Conservation (phyloP, 1,140 invertebrate species). For the Heliothis virescens region DNA sequence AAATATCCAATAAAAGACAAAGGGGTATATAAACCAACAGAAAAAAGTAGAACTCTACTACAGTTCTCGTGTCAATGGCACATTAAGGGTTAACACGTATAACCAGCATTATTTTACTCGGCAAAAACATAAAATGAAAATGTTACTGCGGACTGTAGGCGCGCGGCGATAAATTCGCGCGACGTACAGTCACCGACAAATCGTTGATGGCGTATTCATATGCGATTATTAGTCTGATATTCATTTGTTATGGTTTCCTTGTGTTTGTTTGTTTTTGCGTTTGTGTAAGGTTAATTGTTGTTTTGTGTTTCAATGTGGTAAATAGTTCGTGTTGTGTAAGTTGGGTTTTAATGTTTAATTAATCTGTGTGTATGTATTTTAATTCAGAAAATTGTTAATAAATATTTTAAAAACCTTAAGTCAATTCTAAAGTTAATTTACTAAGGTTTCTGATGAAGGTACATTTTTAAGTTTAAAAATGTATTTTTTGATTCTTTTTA, state of each 20-base stretch:
- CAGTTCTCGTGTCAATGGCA: constrained; percentile 57
- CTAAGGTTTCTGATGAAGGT: no score
- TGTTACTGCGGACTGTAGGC: constrained; percentile 55
- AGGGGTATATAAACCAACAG: constrained; percentile 32
- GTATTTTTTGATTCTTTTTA: no score
- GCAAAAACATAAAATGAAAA: constrained; percentile 64
- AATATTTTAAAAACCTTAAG: no score
- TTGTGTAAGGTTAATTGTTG: background rate
- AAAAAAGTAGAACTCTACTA: constrained; percentile 15
- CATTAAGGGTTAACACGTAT: constrained; percentile 59
- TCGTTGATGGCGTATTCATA: constrained; percentile 29
- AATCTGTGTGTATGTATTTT: no score
- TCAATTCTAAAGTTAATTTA: no score
- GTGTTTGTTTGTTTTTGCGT: background rate
- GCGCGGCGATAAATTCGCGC: constrained; percentile 54
- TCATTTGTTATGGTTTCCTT: constrained; percentile 23
- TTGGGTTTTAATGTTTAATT: no score
- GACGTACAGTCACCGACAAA: constrained; percentile 49
- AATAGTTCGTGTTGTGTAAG: no score
- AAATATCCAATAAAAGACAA: constrained; percentile 33
- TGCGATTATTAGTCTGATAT: constrained; percentile 35
- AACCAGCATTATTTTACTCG: constrained; percentile 57
- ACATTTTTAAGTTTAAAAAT: no score
- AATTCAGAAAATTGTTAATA: no score
- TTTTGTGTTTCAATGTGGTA: background rate